Base-by-base conservation (phyloP, 2,888 invertebrate species). In the Spatulosminthurus flaviceps region DNA sequence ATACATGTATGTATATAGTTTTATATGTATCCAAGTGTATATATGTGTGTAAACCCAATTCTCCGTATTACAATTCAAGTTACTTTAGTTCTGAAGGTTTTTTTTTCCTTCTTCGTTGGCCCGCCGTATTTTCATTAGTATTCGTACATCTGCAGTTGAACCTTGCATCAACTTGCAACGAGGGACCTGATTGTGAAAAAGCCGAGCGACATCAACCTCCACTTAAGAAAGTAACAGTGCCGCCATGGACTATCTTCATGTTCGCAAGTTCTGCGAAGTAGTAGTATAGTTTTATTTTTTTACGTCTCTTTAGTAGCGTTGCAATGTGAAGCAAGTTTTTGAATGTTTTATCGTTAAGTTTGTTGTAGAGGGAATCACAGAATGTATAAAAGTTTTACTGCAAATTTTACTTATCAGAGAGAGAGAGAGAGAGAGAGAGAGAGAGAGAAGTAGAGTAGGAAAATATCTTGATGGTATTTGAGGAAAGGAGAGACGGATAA, bases 321-420 rank as follows among this genome's bases (percentile, higher is more conserved):
- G n/a, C 51, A 51, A 51, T 51, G 51, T 51, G 16, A 19, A 51
- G 9, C 51, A 64, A 64, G 64, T 64, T 64, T 64, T 22, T 64
- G 64, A 64, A 64, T 64, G 64, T 64, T 64, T 64, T 64, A 64
- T 64, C 26, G 22, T 64, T 51, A n/a, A 51, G 51, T 51, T 51
- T 2, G 64, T 64, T 61, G 61, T n/a, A n/a, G n/a, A n/a, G n/a
- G n/a, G n/a, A n/a, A n/a, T n/a, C n/a, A n/a, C n/a, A n/a, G n/a
- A n/a, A n/a, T n/a, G n/a, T n/a, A n/a, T n/a, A n/a, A n/a, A n/a
- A n/a, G n/a, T n/a, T n/a, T n/a, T n/a, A n/a, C n/a, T n/a, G n/a
- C n/a, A n/a, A n/a, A n/a, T n/a, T n/a, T n/a, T n/a, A n/a, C n/a
- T n/a, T n/a, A n/a, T n/a, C n/a, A n/a, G n/a, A n/a, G n/a, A n/a